Percentiles rank a stretch among this genome's conserved stretches.
phyloP scores from a whole-genome alignment of 2,888 invertebrate species.

The Catocala sponsa region DNA sequence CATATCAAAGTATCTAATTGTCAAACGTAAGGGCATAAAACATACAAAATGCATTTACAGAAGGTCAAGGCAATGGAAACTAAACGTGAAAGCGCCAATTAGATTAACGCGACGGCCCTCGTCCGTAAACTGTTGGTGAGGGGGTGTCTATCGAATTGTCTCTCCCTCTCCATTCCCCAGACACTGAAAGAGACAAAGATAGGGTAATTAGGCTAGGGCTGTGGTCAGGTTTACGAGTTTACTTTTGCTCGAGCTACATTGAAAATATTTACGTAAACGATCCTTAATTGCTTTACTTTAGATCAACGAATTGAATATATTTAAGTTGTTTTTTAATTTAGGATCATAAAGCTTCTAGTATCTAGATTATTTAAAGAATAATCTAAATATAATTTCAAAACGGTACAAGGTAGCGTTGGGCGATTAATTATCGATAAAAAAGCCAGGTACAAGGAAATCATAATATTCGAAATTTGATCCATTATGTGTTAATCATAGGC shows the following conservation, averaged over 20 bases:
- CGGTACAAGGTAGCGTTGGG: no score
- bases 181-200: constrained; percentile 61
- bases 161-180: constrained; percentile 54
- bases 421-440: no score
- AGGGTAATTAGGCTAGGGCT: constrained; percentile 68
- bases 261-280: constrained; percentile 57
- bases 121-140: constrained; percentile 77
- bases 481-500: no score
- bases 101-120: constrained; percentile 78
- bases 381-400: no score
- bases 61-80: constrained; percentile 82
- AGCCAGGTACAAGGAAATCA: no score
- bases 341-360: neutral
- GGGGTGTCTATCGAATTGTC: constrained; percentile 66
- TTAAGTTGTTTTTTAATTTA: neutral
- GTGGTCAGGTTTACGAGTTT: constrained; percentile 68
- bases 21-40: constrained; percentile 54
- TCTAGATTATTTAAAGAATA: no score
- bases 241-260: constrained; percentile 37
- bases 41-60: constrained; percentile 79
- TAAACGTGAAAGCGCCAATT: constrained; percentile 83
- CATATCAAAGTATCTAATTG: constrained; percentile 45
- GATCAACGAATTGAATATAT: constrained; percentile 18
- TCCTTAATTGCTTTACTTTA: constrained; percentile 60
- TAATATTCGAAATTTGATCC: no score